A percentile compares a stretch with the other conserved stretches of the same genome.
phyloP scores from a whole-genome alignment of 2,797 vertebrate genomes.

The Typhlichthys eigenmanni region DNA sequence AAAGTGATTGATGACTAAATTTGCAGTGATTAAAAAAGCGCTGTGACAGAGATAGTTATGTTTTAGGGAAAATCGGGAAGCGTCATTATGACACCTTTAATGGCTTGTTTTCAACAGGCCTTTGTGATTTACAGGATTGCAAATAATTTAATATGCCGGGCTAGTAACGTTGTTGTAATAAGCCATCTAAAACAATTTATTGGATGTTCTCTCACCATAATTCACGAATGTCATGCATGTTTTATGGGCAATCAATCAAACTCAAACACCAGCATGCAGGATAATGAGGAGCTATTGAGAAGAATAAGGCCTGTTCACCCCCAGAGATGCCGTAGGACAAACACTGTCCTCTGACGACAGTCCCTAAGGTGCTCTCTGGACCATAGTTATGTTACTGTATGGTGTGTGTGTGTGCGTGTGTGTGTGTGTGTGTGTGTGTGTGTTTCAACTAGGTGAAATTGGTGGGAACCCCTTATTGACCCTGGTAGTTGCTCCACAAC shows the following conservation, averaged over 20 bases:
- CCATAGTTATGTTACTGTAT: no score
- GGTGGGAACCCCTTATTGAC: no score
- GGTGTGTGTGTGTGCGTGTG: no score
- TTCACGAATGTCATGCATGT: constrained; percentile 76
- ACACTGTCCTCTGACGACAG: no score
- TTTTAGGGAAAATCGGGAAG: constrained; percentile 57
- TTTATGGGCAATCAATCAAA: constrained; percentile 80
- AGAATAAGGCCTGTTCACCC: constrained; percentile 1
- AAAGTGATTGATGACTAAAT: constrained; percentile 72
- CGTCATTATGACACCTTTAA: constrained; percentile 67
- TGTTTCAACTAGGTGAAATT: no score
- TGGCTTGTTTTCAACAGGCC: constrained; percentile 70
- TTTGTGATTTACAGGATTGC: constrained; percentile 73
- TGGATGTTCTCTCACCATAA: constrained; percentile 77
- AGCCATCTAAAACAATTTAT: constrained; percentile 83
- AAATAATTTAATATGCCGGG: constrained; percentile 78
- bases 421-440: no score
- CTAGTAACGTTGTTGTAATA: constrained; percentile 79
- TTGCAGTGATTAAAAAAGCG: constrained; percentile 64
- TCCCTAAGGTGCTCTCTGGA: no score
- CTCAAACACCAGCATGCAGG: constrained; percentile 65
- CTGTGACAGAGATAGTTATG: constrained; percentile 56
- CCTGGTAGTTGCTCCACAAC: no score
- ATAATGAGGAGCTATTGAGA: constrained; percentile 66
- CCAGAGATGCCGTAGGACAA: no score